Percentiles rank a stretch among this genome's conserved stretches.
phyloP scores from a whole-genome alignment of 2,888 invertebrate genomes.

The Hipparchia semele region DNA sequence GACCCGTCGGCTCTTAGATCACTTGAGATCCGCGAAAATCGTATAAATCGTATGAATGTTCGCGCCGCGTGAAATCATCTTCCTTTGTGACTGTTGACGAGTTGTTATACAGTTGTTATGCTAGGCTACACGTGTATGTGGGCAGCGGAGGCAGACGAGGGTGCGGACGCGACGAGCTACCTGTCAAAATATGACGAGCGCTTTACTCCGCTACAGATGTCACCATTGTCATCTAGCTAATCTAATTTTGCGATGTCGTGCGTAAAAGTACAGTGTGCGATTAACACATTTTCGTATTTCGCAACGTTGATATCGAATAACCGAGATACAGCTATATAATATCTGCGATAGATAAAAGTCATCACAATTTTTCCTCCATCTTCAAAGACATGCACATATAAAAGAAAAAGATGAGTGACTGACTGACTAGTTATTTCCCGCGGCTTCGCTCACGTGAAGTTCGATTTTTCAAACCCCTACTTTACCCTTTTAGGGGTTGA shows the following conservation, averaged over 20 bases:
- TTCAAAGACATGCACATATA: too few species aligned
- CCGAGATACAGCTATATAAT: neutral
- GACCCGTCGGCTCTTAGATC: neutral
- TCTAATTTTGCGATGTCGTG: slow-evolving; percentile 76
- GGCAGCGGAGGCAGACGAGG: slow-evolving; percentile 62
- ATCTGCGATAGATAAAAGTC: too few species aligned
- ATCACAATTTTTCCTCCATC: too few species aligned
- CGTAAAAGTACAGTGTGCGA: slow-evolving; percentile 75
- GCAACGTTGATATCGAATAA: neutral
- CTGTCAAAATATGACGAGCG: slow-evolving; percentile 82
- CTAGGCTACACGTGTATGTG: slow-evolving; percentile 75
- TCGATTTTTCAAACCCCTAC: too few species aligned
- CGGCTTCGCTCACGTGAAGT: too few species aligned
- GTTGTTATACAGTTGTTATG: slow-evolving; percentile 29
- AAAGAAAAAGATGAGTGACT: too few species aligned
- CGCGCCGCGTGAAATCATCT: slow-evolving; percentile 80
- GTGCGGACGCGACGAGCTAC: slow-evolving; percentile 71
- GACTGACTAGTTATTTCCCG: too few species aligned
- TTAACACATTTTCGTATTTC: slow-evolving; percentile 73
- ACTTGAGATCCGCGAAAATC: slow-evolving; percentile 67
- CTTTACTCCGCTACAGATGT: slow-evolving; percentile 75
- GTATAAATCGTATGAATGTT: slow-evolving; percentile 80
- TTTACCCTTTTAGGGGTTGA: too few species aligned
- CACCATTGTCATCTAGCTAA: slow-evolving; percentile 76
- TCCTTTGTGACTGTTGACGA: slow-evolving; percentile 66